phyloP scores from a whole-genome alignment of 2,888 invertebrate species.

The Adelognathus sp. region DNA sequence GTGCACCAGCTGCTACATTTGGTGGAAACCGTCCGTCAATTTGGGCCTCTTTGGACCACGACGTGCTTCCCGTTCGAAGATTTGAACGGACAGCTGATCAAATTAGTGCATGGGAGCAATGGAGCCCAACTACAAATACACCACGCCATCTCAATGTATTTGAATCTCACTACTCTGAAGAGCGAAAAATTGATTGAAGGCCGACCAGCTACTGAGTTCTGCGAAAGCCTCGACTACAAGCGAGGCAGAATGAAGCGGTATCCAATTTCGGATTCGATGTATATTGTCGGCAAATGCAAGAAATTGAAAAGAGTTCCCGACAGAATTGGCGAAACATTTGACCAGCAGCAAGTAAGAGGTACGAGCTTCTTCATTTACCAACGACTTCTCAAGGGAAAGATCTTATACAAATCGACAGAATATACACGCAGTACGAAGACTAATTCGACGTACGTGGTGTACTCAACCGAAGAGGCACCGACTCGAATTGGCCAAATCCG shows the following conservation, averaged over 20 bases:
- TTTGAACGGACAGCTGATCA: conserved; percentile 34
- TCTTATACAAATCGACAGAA: background rate
- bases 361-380: background rate
- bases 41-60: too few species aligned
- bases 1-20: conserved; percentile 45
- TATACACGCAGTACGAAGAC: background rate
- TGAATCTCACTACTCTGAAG: conserved; percentile 15
- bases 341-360: too few species aligned
- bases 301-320: too few species aligned
- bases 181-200: background rate
- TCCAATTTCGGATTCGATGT: background rate
- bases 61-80: conserved; percentile 42
- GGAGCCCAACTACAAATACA: conserved; percentile 34
- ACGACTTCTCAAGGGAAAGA: background rate
- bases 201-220: background rate
- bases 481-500: background rate
- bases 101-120: conserved; percentile 36
- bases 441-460: background rate
- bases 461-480: background rate
- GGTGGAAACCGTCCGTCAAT: conserved; percentile 22
- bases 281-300: background rate
- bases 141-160: background rate
- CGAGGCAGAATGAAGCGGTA: background rate
- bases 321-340: too few species aligned
- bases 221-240: too few species aligned